Evolutionary conservation across 1,140 invertebrate species (phyloP), one percentile per base, ranked within the genome.

Genomic region (Xylocopa sonorina): DNA sequence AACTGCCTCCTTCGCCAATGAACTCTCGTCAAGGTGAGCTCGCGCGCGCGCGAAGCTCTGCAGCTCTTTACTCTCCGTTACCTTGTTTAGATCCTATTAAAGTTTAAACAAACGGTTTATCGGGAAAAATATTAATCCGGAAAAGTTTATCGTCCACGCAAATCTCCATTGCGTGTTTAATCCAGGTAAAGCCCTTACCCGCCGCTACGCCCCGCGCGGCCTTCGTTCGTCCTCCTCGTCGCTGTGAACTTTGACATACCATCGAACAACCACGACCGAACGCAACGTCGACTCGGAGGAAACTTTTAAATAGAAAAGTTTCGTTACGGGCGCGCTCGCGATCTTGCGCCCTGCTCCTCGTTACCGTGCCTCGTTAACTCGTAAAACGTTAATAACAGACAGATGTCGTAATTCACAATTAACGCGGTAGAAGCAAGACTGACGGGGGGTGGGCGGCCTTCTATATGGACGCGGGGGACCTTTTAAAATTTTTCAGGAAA

Each of bases 271-370:
- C 43, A 50, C 64, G 46, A 51, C 34, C 64, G 24, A 74, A 67
- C 62, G 67, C 71, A 24, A 80, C 53, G 55, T 53, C 53, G n/a
- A 29, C n/a, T n/a, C 41, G n/a, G 55, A 21, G 62, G 7, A 81
- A 85, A 85, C 51, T 85, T 85, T 85, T 85, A 85, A 85, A 84
- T 85, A 82, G 79, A 84, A 85, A 85, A 85, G 55, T 85, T 85
- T 78, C 27, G 34, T 12, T 68, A n/a, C n/a, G n/a, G 4, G 9
- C 24, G 7, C 57, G 29, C 51, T 60, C 60, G 50, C 73, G 58
- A 81, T 81, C 63, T 76, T 75, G 18, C 18, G 48, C 29, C 3
- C 34, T 75, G 18, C 50, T 51, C 62, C 69, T 77, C 63, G 55
- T 82, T 84, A 75, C 53, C 76, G 76, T n/a, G 50, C 50, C 82